These are phyloP conservation scores for Mycteria americana DNA, from an alignment of 2,797 vertebrate genomes.

Conservation along the genomic window DNA sequence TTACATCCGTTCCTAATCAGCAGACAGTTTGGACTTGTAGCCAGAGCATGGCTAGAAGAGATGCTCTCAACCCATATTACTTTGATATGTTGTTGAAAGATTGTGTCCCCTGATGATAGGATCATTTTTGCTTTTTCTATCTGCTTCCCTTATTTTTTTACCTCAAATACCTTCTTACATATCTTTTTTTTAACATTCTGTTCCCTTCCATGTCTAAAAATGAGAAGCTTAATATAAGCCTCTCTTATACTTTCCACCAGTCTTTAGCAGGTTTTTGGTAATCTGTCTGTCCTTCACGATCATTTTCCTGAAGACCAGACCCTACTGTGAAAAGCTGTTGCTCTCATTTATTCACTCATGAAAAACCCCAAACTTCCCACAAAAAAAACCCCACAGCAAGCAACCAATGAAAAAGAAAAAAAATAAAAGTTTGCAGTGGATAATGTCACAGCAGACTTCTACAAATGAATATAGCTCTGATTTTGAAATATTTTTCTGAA, in stretches of 20 bases:
- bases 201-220: neutral
- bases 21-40: neutral
- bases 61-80: neutral
- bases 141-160: neutral
- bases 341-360: neutral
- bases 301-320: neutral
- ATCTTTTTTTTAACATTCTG: neutral
- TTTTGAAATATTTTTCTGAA: neutral
- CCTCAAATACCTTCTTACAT: neutral
- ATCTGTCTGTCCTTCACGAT: neutral
- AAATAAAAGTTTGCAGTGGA: neutral
- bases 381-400: neutral
- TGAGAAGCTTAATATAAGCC: neutral
- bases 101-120: neutral
- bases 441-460: neutral
- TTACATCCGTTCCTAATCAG: neutral
- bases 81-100: neutral
- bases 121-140: neutral
- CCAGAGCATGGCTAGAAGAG: neutral
- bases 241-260: neutral
- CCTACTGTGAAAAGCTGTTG: neutral
- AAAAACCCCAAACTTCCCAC: neutral
- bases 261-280: neutral
- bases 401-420: fast-evolving
- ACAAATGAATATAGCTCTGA: neutral